Conservation (phyloP, 35 echinoderm and acorn worm species). For the Heliocidaris erythrogramma region DNA sequence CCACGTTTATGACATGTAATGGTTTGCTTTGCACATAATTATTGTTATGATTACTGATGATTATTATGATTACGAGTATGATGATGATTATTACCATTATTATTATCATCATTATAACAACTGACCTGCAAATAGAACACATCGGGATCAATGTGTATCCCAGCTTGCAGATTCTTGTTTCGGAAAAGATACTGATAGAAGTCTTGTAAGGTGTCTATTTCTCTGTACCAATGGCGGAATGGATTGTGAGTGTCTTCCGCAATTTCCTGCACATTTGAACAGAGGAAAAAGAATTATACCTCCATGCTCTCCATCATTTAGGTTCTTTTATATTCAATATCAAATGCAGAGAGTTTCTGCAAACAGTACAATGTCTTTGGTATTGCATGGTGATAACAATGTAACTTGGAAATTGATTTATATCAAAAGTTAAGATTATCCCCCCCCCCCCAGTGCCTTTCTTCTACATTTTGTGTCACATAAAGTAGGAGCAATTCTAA, state of each 20-base stretch:
- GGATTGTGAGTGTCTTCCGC: constrained; percentile 24
- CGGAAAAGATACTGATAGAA: constrained; percentile 35
- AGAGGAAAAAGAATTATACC: neutral
- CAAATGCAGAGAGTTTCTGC: neutral
- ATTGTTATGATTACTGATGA: too few species aligned
- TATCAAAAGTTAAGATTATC: too few species aligned
- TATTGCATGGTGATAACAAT: too few species aligned
- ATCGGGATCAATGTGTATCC: constrained; percentile 4
- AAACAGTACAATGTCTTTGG: neutral
- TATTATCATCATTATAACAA: neutral
- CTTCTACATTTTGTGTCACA: neutral
- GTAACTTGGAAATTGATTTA: too few species aligned
- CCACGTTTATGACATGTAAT: too few species aligned
- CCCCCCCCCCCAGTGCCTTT: too few species aligned
- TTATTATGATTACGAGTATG: neutral
- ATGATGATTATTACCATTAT: neutral
- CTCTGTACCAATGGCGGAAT: constrained; percentile 20
- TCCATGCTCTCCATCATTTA: neutral
- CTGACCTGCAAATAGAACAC: neutral
- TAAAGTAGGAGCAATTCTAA: neutral
- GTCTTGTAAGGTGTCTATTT: neutral
- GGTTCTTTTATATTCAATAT: neutral
- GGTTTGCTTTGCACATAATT: too few species aligned
- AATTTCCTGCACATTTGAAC: neutral
- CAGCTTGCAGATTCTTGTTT: neutral